These are phyloP conservation scores for Mallateleia sp. DNA, from an alignment of 2,888 invertebrate genomes.

Conservation along the genomic window DNA sequence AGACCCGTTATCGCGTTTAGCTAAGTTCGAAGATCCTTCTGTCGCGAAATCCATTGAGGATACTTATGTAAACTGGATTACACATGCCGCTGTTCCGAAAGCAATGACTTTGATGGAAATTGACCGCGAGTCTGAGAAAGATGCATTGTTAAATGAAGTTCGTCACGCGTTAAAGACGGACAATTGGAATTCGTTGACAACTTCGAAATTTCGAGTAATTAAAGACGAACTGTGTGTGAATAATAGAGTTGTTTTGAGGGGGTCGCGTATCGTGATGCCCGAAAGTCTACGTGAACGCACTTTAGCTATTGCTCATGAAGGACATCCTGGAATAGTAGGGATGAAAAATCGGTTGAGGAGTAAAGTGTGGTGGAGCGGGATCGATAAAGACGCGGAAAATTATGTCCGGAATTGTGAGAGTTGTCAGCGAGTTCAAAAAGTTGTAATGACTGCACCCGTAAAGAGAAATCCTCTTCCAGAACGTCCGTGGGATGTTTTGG, in stretches of 20 bases:
- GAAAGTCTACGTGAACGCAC: neutral
- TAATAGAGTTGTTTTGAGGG: slow-evolving; percentile 64
- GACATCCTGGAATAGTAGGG: slow-evolving; percentile 66
- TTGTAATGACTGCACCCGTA: neutral
- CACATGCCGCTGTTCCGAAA: slow-evolving; percentile 13
- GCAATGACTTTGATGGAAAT: slow-evolving; percentile 49
- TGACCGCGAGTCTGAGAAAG: slow-evolving; percentile 43
- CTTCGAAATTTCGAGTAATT: slow-evolving; percentile 53
- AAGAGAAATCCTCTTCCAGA: neutral
- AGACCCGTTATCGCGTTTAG: slow-evolving; percentile 42
- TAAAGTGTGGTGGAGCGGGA: slow-evolving; percentile 78
- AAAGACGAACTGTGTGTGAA: slow-evolving; percentile 67
- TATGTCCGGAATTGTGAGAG: slow-evolving; percentile 67
- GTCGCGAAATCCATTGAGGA: neutral
- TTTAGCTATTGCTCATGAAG: slow-evolving; percentile 81
- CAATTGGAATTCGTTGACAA: slow-evolving; percentile 44
- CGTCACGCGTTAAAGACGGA: slow-evolving; percentile 44
- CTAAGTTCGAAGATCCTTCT: neutral
- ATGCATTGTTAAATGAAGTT: slow-evolving; percentile 35
- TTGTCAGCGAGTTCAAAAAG: slow-evolving; percentile 66
- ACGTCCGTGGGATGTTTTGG: slow-evolving; percentile 61
- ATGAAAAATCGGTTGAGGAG: slow-evolving; percentile 74
- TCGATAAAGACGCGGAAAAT: slow-evolving; percentile 76
- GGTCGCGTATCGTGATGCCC: slow-evolving; percentile 72
- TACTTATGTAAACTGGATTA: slow-evolving; percentile 21